Conservation (phyloP, 2,797 vertebrate species). For the Brachyrhaphis roseni region DNA sequence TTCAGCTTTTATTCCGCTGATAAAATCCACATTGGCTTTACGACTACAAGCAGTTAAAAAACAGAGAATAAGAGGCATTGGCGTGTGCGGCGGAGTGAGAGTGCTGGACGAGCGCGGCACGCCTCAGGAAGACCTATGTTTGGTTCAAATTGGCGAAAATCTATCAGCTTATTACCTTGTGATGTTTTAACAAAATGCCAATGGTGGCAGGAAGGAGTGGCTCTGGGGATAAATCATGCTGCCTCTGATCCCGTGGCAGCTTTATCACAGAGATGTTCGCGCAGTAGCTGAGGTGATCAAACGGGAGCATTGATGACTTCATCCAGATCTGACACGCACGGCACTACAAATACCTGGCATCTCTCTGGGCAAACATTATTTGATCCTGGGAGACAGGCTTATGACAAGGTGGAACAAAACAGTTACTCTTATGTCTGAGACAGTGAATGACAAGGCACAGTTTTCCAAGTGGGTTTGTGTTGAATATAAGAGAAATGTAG, state of each 20-base stretch:
- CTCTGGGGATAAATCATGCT: conserved; percentile 71
- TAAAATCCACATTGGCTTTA: conserved; percentile 77
- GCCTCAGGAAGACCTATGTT: conserved; percentile 35
- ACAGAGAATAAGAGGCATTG: conserved; percentile 61
- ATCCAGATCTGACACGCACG: conserved; percentile 72
- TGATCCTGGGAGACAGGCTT: conserved; percentile 69
- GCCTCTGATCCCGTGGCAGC: conserved; percentile 68
- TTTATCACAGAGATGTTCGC: conserved; percentile 75
- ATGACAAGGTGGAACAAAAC: conserved; percentile 66
- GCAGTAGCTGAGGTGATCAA: conserved; percentile 71
- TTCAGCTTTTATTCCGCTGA: conserved; percentile 74
- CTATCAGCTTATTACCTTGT: conserved; percentile 72
- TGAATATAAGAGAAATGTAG: conserved; percentile 64
- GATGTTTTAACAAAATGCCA: conserved; percentile 70
- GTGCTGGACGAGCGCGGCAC: conserved; percentile 37
- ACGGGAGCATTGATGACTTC: conserved; percentile 72
- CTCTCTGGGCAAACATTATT: conserved; percentile 64
- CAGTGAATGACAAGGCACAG: conserved; percentile 70
- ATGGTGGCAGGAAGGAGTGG: conserved; percentile 71
- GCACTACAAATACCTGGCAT: conserved; percentile 53
- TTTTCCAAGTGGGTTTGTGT: conserved; percentile 62
- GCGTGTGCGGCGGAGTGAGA: conserved; percentile 34
- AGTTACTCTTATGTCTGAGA: conserved; percentile 62
- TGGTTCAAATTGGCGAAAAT: conserved; percentile 63
- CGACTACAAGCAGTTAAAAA: conserved; percentile 70